Evolutionary conservation across 2,888 invertebrate species (phyloP).

Genomic region (Drosophila anceps): DNA sequence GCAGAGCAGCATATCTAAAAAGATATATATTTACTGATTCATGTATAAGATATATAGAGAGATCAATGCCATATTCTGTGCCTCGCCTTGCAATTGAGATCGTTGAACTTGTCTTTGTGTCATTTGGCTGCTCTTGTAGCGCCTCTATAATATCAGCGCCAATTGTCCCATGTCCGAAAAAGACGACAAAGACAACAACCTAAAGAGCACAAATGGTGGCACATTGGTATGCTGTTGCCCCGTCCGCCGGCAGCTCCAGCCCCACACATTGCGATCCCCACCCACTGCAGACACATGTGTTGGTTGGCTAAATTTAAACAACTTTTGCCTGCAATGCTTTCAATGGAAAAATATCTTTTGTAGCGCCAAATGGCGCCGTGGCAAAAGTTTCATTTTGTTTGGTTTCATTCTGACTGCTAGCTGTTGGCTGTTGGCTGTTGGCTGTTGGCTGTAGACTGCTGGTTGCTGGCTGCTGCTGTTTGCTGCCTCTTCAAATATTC

Average conservation of each 20-base stretch:
- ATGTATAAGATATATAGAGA: neutral
- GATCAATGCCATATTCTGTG: slow-evolving; percentile 16
- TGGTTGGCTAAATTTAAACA: slow-evolving; percentile 76
- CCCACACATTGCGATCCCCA: slow-evolving; percentile 28
- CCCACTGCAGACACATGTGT: slow-evolving; percentile 71
- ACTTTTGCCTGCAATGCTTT: slow-evolving; percentile 69
- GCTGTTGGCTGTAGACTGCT: neutral
- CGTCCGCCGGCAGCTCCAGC: slow-evolving; percentile 13
- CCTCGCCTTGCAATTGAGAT: slow-evolving; percentile 16
- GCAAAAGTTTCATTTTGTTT: slow-evolving; percentile 71
- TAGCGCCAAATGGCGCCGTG: slow-evolving; percentile 78
- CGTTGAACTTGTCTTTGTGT: slow-evolving; percentile 61
- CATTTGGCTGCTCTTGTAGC: slow-evolving; percentile 26
- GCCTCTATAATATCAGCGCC: slow-evolving; percentile 37
- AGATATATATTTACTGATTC: neutral
- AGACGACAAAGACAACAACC: slow-evolving; percentile 48
- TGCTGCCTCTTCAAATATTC: slow-evolving; percentile 75
- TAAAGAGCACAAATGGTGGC: slow-evolving; percentile 53
- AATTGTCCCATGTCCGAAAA: slow-evolving; percentile 64
- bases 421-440: slow-evolving; percentile 52
- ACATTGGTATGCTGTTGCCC: slow-evolving; percentile 39
- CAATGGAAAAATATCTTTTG: slow-evolving; percentile 78
- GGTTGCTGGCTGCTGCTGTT: slow-evolving; percentile 40
- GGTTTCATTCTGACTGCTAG: slow-evolving; percentile 35
- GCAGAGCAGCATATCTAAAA: neutral